Conservation (phyloP, 2,888 invertebrate species). For the Ochropleura leucogaster region DNA sequence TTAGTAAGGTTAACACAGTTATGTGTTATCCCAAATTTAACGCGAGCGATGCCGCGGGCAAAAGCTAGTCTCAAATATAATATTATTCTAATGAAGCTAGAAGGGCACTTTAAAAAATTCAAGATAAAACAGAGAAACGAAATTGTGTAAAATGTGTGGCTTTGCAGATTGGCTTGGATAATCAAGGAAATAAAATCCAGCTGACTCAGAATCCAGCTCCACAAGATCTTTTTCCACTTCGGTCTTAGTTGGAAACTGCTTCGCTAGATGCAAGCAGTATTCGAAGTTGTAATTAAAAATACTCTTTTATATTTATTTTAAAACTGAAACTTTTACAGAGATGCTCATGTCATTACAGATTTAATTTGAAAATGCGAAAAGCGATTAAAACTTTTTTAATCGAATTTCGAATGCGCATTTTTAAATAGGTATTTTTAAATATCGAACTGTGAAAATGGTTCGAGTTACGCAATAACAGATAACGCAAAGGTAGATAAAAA, state of each 20-base stretch:
- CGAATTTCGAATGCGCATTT: neutral
- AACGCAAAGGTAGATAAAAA: no score
- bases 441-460: neutral
- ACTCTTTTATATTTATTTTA: neutral
- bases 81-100: no score
- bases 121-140: neutral
- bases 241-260: slow-evolving; percentile 12
- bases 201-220: slow-evolving; percentile 28
- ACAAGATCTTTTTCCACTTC: slow-evolving; percentile 10
- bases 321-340: neutral
- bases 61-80: no score
- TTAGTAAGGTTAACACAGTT: no score
- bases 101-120: neutral
- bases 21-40: no score
- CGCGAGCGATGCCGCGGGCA: no score
- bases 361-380: neutral
- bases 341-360: neutral
- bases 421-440: neutral
- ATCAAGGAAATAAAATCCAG: slow-evolving; percentile 23
- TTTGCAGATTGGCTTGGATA: neutral
- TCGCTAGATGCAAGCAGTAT: neutral
- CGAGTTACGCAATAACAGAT: neutral
- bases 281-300: slow-evolving; percentile 24
- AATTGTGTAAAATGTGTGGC: neutral
- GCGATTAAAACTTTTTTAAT: neutral